A percentile compares a stretch with the other conserved stretches of the same genome.
These are phyloP conservation scores for Anticlea derivata DNA, from an alignment of 2,888 invertebrate genomes.

Conservation along the genomic window DNA sequence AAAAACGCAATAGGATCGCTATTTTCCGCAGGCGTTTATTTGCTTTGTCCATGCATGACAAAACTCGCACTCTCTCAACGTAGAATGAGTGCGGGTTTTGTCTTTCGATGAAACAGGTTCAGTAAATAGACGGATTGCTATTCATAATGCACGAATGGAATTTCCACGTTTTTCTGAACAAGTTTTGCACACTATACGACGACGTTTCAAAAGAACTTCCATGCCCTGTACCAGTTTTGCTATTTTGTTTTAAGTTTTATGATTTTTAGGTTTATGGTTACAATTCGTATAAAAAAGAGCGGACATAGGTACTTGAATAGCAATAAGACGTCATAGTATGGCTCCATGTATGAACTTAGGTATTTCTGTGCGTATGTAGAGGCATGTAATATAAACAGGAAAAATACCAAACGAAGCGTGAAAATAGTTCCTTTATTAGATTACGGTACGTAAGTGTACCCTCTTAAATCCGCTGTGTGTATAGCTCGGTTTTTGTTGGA, in stretches of 20 bases:
- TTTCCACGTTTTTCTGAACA: conserved; percentile 59
- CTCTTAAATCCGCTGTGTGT: conserved; percentile 24
- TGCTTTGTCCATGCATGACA: conserved; percentile 56
- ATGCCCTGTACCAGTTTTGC: too few relatives aligned
- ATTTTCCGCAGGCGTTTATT: conserved; percentile 61
- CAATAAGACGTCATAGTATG: too few relatives aligned
- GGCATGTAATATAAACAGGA: conserved; percentile 5
- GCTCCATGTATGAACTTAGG: too few relatives aligned
- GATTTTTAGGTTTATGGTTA: too few relatives aligned
- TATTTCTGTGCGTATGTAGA: too few relatives aligned
- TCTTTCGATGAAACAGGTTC: conserved; percentile 68
- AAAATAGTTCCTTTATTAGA: conserved; percentile 27
- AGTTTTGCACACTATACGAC: conserved; percentile 62
- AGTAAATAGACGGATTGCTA: conserved; percentile 70
- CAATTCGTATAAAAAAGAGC: too few relatives aligned
- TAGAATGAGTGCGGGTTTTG: conserved; percentile 57
- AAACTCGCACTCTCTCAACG: conserved; percentile 41
- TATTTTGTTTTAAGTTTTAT: too few relatives aligned
- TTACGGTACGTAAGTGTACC: conserved; percentile 21
- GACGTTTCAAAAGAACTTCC: too few relatives aligned
- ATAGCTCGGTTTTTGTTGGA: conserved; percentile 12
- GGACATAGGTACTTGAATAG: too few relatives aligned
- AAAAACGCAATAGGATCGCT: conserved; percentile 49
- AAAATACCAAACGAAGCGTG: conserved; percentile 8
- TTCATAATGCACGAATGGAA: conserved; percentile 61